phyloP scores from a whole-genome alignment of 2,113 vertebrate species.

The Oncorhynchus kisutch region DNA sequence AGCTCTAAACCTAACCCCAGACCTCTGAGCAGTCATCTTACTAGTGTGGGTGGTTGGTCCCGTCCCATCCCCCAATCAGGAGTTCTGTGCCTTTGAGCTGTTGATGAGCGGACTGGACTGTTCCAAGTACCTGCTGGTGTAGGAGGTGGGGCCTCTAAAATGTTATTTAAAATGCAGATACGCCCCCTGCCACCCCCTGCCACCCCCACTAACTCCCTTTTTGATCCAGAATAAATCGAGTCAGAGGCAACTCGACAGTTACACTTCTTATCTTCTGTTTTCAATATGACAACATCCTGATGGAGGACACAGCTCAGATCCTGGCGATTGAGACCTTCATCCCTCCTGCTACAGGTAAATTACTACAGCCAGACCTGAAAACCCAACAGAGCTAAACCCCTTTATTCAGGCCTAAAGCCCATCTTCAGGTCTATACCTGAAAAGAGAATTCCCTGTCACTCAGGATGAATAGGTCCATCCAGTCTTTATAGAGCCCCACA shows the following conservation, averaged over 20 bases:
- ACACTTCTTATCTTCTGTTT: neutral
- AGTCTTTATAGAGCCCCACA: neutral
- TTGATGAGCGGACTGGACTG: conserved; percentile 94
- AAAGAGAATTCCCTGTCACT: neutral
- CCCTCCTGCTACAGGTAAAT: conserved; percentile 92
- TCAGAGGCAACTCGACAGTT: neutral
- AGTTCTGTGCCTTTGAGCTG: conserved; percentile 95
- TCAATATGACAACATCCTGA: conserved; percentile 98
- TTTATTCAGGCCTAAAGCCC: neutral
- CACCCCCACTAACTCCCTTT: too few species aligned
- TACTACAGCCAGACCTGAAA: neutral
- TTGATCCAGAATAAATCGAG: too few species aligned
- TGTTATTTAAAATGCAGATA: too few species aligned
- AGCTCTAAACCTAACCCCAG: neutral
- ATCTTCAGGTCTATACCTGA: neutral
- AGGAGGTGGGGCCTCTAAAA: conserved; percentile 68
- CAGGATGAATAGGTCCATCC: neutral
- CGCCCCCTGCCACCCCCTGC: too few species aligned
- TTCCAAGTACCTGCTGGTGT: conserved; percentile 96
- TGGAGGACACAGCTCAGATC: conserved; percentile 98
- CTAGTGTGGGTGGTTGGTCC: conserved; percentile 41
- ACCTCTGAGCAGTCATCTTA: neutral
- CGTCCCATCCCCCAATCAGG: conserved; percentile 62
- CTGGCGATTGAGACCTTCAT: conserved; percentile 99
- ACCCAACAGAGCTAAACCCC: neutral